Conservation (phyloP, 2,888 invertebrate species). For the Ptilodon capucinus region DNA sequence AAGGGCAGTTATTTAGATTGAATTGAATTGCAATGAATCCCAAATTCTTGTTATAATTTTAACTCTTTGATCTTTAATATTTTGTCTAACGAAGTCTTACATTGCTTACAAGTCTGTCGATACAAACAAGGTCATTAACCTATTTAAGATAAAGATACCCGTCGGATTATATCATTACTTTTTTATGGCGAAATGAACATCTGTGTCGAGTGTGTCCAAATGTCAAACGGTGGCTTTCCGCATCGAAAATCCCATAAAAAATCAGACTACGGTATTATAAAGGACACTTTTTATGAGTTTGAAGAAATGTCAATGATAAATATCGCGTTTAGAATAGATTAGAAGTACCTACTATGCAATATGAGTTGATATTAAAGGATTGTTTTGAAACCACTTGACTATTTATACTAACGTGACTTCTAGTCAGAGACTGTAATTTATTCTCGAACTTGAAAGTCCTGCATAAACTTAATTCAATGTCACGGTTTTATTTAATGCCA, state of each 20-base stretch:
- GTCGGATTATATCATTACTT: neutral
- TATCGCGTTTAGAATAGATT: neutral
- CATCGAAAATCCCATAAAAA: constrained; percentile 26
- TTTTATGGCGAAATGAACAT: constrained; percentile 29
- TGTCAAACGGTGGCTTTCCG: constrained; percentile 22
- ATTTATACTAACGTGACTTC: too few relatives aligned
- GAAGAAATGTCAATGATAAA: constrained; percentile 24
- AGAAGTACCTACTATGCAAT: too few relatives aligned
- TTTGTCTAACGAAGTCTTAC: too few relatives aligned
- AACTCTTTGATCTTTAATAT: too few relatives aligned
- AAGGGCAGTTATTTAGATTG: too few relatives aligned
- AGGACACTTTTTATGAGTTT: constrained; percentile 34
- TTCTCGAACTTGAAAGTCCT: too few relatives aligned
- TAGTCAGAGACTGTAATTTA: too few relatives aligned
- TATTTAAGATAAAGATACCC: neutral
- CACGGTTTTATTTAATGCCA: too few relatives aligned
- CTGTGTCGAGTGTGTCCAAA: constrained; percentile 18
- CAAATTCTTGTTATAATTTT: too few relatives aligned
- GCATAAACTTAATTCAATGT: too few relatives aligned
- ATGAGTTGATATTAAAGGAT: too few relatives aligned
- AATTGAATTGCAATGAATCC: neutral
- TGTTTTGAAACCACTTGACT: too few relatives aligned
- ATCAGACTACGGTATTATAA: constrained; percentile 14
- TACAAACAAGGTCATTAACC: constrained; percentile 1
- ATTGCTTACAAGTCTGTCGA: neutral